These are phyloP conservation scores for Drosophila insularis DNA, from an alignment of 1,140 invertebrate species.

Conservation along the genomic window DNA sequence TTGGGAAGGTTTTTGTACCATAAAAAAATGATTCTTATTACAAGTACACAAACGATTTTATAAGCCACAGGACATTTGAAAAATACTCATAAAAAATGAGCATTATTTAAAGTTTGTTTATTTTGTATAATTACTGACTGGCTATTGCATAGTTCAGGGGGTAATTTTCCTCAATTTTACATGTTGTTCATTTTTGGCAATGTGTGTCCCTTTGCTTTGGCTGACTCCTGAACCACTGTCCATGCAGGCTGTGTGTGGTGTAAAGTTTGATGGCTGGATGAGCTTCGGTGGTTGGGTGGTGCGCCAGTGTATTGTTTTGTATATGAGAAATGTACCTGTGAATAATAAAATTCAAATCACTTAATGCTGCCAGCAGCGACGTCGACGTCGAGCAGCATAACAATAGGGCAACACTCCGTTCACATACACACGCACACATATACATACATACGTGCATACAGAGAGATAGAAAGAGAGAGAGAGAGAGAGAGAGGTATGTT, in stretches of 20 bases:
- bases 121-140: no score
- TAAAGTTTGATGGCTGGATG: background rate
- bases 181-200: no score
- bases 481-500: constrained; percentile 12
- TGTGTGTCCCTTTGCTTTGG: no score
- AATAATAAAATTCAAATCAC: constrained; percentile 81
- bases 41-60: no score
- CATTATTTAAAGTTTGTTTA: no score
- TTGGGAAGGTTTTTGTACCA: no score
- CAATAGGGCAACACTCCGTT: constrained; percentile 73
- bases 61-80: no score
- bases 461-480: no score
- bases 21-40: no score
- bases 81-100: no score
- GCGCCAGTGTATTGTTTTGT: constrained; percentile 28
- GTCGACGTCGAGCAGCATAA: constrained; percentile 45
- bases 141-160: no score
- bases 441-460: constrained; percentile 6
- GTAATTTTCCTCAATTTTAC: no score
- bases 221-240: constrained; percentile 24
- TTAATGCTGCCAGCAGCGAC: constrained; percentile 60
- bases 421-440: constrained; percentile 31
- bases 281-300: background rate
- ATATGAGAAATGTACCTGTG: constrained; percentile 65
- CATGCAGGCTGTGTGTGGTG: background rate